phyloP scores from a whole-genome alignment of 2,888 invertebrate species.

The Amblyteles armatorius region DNA sequence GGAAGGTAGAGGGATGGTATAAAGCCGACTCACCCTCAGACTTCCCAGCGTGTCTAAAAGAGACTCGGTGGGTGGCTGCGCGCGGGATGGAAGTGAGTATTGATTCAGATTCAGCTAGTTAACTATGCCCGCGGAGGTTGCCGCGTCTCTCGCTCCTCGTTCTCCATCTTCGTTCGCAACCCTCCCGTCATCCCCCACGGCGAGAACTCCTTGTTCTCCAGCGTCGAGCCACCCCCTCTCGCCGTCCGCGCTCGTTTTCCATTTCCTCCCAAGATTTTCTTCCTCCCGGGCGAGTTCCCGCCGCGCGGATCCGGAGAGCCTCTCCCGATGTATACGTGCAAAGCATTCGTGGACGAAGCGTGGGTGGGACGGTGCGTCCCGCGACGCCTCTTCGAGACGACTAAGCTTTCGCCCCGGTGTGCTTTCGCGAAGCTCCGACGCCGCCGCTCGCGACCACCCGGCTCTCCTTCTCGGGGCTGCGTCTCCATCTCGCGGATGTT shows the following conservation, averaged over 20 bases:
- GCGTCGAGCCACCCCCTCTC: conserved; percentile 35
- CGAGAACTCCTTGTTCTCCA: conserved; percentile 44
- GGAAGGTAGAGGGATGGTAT: conserved; percentile 29
- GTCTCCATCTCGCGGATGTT: conserved; percentile 83
- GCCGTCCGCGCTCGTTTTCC: conserved; percentile 40
- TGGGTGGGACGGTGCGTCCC: conserved; percentile 1
- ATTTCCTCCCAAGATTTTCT: conserved; percentile 12
- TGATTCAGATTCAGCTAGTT: conserved; percentile 83
- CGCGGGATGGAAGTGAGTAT: conserved; percentile 79
- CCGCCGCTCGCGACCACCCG: background rate
- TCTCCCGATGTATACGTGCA: background rate
- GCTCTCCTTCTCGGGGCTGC: conserved; percentile 67
- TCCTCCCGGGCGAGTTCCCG: background rate
- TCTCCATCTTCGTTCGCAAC: conserved; percentile 56
- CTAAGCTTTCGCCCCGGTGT: conserved; percentile 32
- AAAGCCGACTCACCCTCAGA: conserved; percentile 48
- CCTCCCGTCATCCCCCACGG: conserved; percentile 45
- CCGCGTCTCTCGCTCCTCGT: conserved; percentile 64
- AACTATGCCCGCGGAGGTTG: conserved; percentile 79
- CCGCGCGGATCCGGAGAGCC: background rate
- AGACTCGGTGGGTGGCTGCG: conserved; percentile 70
- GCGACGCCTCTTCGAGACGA: conserved; percentile 31
- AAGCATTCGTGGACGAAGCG: background rate
- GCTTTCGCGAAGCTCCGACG: conserved; percentile 17
- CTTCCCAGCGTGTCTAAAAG: conserved; percentile 64